Base-by-base conservation (phyloP, 2,888 invertebrate species). In the Colletes collaris region DNA sequence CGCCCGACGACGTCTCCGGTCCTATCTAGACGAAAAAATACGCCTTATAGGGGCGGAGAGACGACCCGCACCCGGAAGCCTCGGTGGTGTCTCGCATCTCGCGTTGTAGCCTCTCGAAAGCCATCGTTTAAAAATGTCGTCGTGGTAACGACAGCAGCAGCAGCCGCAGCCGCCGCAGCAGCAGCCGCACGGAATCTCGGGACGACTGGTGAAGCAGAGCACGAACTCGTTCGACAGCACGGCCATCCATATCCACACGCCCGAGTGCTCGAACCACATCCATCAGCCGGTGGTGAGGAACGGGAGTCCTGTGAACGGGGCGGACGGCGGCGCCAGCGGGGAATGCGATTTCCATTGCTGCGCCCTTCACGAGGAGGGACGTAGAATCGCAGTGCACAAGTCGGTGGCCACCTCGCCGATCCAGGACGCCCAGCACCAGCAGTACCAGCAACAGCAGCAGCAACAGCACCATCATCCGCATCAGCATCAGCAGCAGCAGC, bases 271-370 rank as follows among this genome's bases (percentile, higher is more conserved):
- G 76, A 95, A 95, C 90, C 95, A 95, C 93, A 95, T 94, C 88
- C 97, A 96, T 93, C 96, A 95, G 88, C 95, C 96, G 90, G 94
- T 94, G 83, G 95, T 94, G 86, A 94, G 96, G 59, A 95, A 95
- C 84, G 96, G 96, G 70, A 95, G 95, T 89, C 96, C 94, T 89
- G 93, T 95, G 91, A 94, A 95, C 91, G 91, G 92, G 16, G 88
- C 92, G 85, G 94, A 95, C 91, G 94, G 95, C 91, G 92, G 94
- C 91, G 92, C 94, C 50, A 90, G 91, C 59, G 94, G 94, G 86
- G 97, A 98, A 93, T 98, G 98, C 94, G 98, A 98, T 94, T 98
- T 98, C 94, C 98, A 98, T 93, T 98, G 98, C 94, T 98, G 98
- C 94, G 97, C 98, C 84, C 94, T 98, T 89, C 98, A 98, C 95